phyloP scores from a whole-genome alignment of 1,140 invertebrate genomes.

The Platorchestia sp. region DNA sequence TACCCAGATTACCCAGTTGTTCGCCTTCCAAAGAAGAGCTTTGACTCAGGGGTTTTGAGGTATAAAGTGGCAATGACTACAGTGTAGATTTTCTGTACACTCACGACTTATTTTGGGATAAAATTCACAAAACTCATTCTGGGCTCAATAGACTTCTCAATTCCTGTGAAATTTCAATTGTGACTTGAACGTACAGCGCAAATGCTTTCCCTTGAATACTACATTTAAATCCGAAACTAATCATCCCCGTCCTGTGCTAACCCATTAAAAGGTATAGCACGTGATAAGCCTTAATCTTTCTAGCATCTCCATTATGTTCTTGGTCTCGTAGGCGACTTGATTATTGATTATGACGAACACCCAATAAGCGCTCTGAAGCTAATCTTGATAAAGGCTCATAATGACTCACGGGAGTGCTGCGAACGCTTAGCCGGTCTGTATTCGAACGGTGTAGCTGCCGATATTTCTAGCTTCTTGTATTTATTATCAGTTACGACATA shows the following conservation, averaged over 20 bases:
- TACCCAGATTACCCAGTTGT: neutral
- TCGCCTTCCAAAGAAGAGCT: neutral
- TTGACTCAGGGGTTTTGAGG: too few relatives aligned
- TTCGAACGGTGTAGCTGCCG: neutral
- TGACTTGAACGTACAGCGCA: too few relatives aligned
- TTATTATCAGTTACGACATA: neutral
- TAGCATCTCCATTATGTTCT: neutral
- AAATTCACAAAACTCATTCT: too few relatives aligned
- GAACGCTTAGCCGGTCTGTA: neutral
- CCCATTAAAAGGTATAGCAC: neutral
- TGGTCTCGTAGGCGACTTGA: neutral
- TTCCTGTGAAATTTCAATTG: too few relatives aligned
- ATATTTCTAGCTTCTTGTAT: neutral
- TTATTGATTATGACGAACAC: neutral
- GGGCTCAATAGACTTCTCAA: too few relatives aligned
- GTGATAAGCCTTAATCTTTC: neutral
- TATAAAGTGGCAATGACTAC: too few relatives aligned
- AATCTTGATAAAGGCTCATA: neutral
- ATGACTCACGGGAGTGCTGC: constrained; percentile 5
- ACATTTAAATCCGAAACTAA: too few relatives aligned
- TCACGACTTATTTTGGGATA: too few relatives aligned
- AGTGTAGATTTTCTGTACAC: too few relatives aligned
- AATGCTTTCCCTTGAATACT: too few relatives aligned
- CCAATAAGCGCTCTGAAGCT: neutral
- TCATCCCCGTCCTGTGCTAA: too few relatives aligned